Base-by-base conservation (phyloP, 2,888 invertebrate genomes). In the Tridacna crocea region DNA sequence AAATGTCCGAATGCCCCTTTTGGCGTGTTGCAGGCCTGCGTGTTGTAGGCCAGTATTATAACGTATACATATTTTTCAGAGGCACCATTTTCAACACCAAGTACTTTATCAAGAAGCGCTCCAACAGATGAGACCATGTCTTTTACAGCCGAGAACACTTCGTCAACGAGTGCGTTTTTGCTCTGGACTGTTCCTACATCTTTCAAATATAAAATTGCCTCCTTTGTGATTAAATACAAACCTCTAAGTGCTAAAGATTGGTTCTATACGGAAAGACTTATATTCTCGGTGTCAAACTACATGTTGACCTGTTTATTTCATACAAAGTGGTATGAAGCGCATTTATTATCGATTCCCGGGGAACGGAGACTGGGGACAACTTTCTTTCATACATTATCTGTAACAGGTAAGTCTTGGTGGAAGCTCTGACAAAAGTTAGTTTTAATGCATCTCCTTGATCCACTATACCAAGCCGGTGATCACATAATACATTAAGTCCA, bases 241-340 rank as follows among this genome's bases (percentile, higher is more conserved):
- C 46, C 82, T 2, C 75, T 85, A 19, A 74, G 78, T 60, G 80
- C 60, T 24, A 61, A 55, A 26, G 36, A 73, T 17, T 85, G 85
- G 85, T 74, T 60, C 12, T 79, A 63, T 48, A 80, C 85, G 24
- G 61, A 80, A 55, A 51, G 73, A 65, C 72, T 85, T 4, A 82
- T 82, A 78, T 82, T 78, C 46, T 68, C 82, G 19, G 78, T 75
- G 11, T 75, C 70, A 22, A 27, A 36, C 24, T 73, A 72, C 51
- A 26, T 65, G 19, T 17, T 85, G 17, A 51, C 46, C 17, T 85
- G 85, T 78, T 68, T 85, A 46, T 68, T 68, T 63, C 73, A 72
- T 66, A 63, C 72, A 22, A 65, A 61, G 13, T 85, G 85, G 85
- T 85, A 85, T 63, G 77, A 82, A 24, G 85, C 75, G 6, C 77